Evolutionary conservation across 2,797 vertebrate species (phyloP).

Genomic region (Sebastes variabilis): DNA sequence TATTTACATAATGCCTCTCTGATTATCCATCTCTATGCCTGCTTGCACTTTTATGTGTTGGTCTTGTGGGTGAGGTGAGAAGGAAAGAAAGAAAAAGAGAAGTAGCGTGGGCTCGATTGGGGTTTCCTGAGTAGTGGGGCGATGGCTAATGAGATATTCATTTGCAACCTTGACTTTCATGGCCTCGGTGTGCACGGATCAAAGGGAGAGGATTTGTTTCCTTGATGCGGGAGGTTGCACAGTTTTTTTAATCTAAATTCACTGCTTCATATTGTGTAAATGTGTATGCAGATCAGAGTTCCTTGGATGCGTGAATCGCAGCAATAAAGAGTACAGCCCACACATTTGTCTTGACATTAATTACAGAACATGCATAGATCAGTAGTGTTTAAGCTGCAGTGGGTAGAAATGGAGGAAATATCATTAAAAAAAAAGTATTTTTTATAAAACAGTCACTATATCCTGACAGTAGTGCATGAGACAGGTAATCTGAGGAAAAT

Average conservation of each 20-base stretch:
- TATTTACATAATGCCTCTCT: constrained; percentile 70
- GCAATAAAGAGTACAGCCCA: background rate
- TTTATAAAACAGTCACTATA: too few species aligned
- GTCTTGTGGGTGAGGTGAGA: constrained; percentile 28
- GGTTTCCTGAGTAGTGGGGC: constrained; percentile 37
- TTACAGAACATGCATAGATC: background rate
- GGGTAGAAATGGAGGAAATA: too few species aligned
- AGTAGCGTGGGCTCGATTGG: background rate
- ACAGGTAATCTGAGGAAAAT: too few species aligned
- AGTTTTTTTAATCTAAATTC: background rate
- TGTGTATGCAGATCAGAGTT: background rate
- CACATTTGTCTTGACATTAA: background rate
- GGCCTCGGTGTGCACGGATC: constrained; percentile 40
- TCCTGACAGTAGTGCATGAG: too few species aligned
- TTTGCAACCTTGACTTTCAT: constrained; percentile 45
- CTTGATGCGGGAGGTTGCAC: background rate
- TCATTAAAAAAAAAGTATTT: too few species aligned
- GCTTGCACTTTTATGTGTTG: constrained; percentile 49
- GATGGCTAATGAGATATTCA: constrained; percentile 58
- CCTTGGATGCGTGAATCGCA: background rate
- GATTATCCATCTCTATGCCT: constrained; percentile 44
- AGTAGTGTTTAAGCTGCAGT: background rate
- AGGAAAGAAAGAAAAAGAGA: constrained; percentile 2
- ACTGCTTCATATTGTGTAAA: background rate
- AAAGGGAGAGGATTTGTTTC: constrained; percentile 36